Percentiles rank a stretch among this genome's conserved stretches.
Evolutionary conservation across 2,113 vertebrate species (phyloP).

Genomic region (Laticauda colubrina): DNA sequence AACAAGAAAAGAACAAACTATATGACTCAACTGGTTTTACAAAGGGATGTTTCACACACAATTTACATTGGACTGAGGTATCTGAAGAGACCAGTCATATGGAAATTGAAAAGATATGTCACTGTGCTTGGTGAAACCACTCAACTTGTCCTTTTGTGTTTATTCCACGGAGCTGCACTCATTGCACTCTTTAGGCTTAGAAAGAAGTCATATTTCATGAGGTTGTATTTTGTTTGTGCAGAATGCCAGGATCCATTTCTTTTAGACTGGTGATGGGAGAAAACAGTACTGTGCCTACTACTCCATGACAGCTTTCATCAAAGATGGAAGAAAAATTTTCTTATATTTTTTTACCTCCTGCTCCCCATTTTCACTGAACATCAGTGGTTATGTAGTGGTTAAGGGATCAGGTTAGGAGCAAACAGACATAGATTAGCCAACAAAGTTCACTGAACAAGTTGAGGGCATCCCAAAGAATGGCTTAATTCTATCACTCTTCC

Average conservation of each 20-base stretch:
- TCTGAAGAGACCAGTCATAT: background rate
- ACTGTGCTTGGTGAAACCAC: background rate
- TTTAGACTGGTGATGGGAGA: background rate
- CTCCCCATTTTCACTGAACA: background rate
- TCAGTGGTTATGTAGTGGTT: background rate
- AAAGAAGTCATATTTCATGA: background rate
- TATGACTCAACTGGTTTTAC: conserved; percentile 12
- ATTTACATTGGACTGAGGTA: background rate
- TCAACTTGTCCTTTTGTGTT: background rate
- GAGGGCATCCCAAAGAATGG: background rate
- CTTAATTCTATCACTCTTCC: background rate
- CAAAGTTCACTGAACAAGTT: background rate
- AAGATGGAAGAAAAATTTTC: background rate
- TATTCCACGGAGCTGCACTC: background rate
- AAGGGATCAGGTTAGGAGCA: background rate
- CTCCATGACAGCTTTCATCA: background rate
- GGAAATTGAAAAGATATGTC: background rate
- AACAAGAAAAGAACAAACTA: conserved; percentile 15
- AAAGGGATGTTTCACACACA: background rate
- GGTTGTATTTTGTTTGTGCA: background rate
- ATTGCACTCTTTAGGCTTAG: background rate
- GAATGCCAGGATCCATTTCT: background rate
- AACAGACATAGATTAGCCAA: background rate
- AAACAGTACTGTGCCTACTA: background rate
- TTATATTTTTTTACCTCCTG: background rate